Evolutionary conservation across 2,113 vertebrate species (phyloP), one percentile per base, ranked within the genome.

Genomic region (Megaleporinus macrocephalus): DNA sequence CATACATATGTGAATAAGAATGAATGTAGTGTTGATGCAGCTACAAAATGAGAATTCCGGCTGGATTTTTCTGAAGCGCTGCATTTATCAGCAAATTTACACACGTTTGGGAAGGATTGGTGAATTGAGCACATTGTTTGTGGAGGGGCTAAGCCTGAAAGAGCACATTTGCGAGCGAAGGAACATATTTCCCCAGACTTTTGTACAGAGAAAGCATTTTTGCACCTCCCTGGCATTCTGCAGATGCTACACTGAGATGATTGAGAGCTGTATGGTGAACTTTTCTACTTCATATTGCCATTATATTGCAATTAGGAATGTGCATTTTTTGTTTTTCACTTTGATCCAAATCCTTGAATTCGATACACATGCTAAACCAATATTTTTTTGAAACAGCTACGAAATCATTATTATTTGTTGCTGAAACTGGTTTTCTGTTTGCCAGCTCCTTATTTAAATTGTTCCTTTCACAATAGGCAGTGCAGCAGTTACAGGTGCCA

Each of bases 21-120:
- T 73, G 44, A 80, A 80, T 76, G 63, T 33, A 24, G 51, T 82
- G 80, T 82, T 76, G 57, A 69, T 69, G 63, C 73, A 69, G 61
- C 80, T 75, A 59, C 51, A 44, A 1, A 15, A 14, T 44, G 30
- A 59, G 49, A 75, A 69, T 69, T 69, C 79, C 49, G 62, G 59
- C 24, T 44, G 41, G 41, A 44, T 44, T 41, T 30, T 65, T 30
- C 29, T 24, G 65, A 36, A 70, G 65, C 10, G 22, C 10, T 53
- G 63, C 30, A 44, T 75, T 41, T 82, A 57, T 82, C 30, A 75
- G 33, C 62, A 69, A 57, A 76, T 69, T 76, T 73, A 69, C 57
- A 81, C 44, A 82, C 80, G 74, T 68, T 68, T 22, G 16, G 65
- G 30, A 41, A 68, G 20, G 16, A 68, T 36, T 36, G 6, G 30